Evolutionary conservation across 2,888 invertebrate genomes (phyloP), one percentile per base, ranked within the genome.

Genomic region (Nomada goodeniana): DNA sequence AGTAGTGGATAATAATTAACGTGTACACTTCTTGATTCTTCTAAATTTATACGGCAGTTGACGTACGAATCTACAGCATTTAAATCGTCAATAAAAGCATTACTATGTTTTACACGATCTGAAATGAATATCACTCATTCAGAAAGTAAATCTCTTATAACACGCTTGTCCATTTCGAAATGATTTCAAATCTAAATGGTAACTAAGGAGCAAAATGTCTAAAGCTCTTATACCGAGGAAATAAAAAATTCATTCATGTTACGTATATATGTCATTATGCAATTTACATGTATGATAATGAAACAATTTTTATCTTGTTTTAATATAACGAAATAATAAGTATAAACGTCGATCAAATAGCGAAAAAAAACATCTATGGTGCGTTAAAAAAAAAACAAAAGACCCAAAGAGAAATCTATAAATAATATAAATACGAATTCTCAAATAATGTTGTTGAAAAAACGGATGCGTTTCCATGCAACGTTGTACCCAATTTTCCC

Each of bases 401-500:
- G 57, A 23, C 23, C 47, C 18, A 29, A 7, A 29, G 2, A 61
- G 42, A 55, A 47, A 76, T n/a, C 29, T 29, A 36, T 36, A 36
- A 36, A 36, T 36, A 36, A 23, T 15, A 44, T 20, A 59, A 57
- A 64, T 36, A 0, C n/a, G 20, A 18, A 53, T 47, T 47, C 47
- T 15, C 15, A 47, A 76, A 36, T 60, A 44, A 68, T 74, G 52
- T 60, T 26, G 0, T 59, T n/a, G n/a, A 26, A 65, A 23, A 36
- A 2, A 60, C 60, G 29, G 44, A 50, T 57, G 52, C 9, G 18
- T 15, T 50, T 64, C 18, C 5, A 23, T 23, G 23, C 26, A 23
- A 60, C 26, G n/a, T 47, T 10, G 47, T 60, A 18, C 44, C 47
- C 50, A 69, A 36, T 53, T 57, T 69, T 69, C 44, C 68, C n/a